These are phyloP conservation scores for Oligia fasciuncula DNA, from an alignment of 2,888 invertebrate species.

Conservation along the genomic window DNA sequence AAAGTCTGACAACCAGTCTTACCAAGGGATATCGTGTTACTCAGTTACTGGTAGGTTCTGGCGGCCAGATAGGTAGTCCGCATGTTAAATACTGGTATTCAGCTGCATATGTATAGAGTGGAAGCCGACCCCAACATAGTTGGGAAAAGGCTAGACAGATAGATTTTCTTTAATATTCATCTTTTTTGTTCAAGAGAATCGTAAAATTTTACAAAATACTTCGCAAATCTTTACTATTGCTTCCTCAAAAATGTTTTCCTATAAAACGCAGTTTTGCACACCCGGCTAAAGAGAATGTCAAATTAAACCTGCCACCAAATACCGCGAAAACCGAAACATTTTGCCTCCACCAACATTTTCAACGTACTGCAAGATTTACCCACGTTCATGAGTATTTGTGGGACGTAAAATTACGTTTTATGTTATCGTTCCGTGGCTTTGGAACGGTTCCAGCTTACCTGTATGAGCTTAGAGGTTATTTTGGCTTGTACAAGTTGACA, in stretches of 20 bases:
- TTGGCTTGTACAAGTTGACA: constrained; percentile 24
- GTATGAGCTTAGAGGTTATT: constrained; percentile 14
- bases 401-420: constrained; percentile 52
- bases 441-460: constrained; percentile 51
- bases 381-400: constrained; percentile 43
- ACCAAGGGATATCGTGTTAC: not conserved
- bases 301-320: not conserved
- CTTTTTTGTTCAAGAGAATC: not conserved
- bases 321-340: not conserved
- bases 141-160: not conserved
- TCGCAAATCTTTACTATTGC: not conserved
- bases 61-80: not conserved
- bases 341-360: constrained; percentile 3
- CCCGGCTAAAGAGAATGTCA: not conserved
- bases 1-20: not conserved
- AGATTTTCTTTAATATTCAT: not conserved
- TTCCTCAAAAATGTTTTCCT: not conserved
- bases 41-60: not conserved
- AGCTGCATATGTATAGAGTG: not conserved
- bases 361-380: constrained; percentile 35
- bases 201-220: not conserved
- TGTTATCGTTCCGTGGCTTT: constrained; percentile 27
- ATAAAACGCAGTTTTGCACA: not conserved
- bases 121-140: not conserved
- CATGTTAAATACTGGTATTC: not conserved